Percentiles rank a stretch among this genome's conserved stretches.
Conservation (phyloP, 2,797 vertebrate species). For the Urocyon cinereoargenteus region DNA sequence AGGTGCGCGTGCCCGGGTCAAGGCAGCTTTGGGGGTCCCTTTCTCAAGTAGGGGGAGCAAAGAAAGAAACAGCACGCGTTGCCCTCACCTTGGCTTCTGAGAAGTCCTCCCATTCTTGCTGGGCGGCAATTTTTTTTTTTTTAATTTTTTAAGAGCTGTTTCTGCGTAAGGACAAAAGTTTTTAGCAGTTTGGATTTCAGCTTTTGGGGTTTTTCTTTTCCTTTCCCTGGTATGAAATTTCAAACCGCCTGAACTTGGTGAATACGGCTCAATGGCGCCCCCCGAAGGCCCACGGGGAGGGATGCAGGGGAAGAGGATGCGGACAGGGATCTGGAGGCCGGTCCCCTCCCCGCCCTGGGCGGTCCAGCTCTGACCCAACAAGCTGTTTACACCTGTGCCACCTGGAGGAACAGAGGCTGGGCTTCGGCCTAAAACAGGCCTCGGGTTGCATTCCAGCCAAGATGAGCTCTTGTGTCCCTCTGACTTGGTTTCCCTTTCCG, state of each 20-base stretch:
- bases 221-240: constrained; percentile 7
- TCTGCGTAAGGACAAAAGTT: neutral
- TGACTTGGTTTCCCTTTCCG: constrained; percentile 37
- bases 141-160: neutral
- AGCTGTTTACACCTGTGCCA: neutral
- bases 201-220: constrained; percentile 22
- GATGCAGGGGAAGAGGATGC: neutral
- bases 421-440: neutral
- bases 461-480: neutral
- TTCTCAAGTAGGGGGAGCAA: neutral
- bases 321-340: neutral
- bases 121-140: neutral
- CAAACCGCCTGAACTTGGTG: neutral
- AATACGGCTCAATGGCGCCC: constrained; percentile 84
- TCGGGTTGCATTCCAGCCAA: neutral
- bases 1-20: neutral
- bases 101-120: neutral
- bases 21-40: neutral
- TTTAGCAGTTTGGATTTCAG: constrained; percentile 48
- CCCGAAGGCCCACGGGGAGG: constrained; percentile 66
- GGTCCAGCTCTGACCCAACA: neutral
- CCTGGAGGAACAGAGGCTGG: neutral
- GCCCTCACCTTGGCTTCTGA: constrained; percentile 52
- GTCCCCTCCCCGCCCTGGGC: neutral
- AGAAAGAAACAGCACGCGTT: neutral